These are phyloP conservation scores for Notodonta dromedarius DNA, from an alignment of 2,888 invertebrate genomes.

Conservation along the genomic window DNA sequence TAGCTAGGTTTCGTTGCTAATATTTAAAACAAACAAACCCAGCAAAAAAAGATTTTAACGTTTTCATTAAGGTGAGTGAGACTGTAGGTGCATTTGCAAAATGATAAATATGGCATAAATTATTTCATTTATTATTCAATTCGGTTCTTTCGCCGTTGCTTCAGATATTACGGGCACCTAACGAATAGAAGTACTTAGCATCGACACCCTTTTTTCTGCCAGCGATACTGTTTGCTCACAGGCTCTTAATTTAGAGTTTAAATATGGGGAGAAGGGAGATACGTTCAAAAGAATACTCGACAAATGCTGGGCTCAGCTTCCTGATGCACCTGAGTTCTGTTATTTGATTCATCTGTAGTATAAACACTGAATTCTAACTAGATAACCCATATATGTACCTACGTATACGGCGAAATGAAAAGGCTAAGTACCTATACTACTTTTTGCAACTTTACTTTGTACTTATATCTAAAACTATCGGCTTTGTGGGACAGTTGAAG, in stretches of 20 bases:
- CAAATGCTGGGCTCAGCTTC: constrained; percentile 63
- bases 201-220: constrained; percentile 74
- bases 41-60: constrained; percentile 62
- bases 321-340: constrained; percentile 57
- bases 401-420: too few relatives aligned
- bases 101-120: constrained; percentile 85
- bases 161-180: constrained; percentile 63
- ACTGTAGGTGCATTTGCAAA: constrained; percentile 79
- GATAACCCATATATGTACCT: too few relatives aligned
- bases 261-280: constrained; percentile 70
- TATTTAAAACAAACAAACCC: constrained; percentile 33
- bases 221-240: constrained; percentile 77
- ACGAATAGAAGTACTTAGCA: constrained; percentile 68
- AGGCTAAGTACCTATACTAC: too few relatives aligned
- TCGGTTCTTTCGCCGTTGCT: constrained; percentile 76
- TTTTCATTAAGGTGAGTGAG: constrained; percentile 83
- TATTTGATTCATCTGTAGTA: constrained; percentile 1
- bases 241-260: constrained; percentile 80
- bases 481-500: too few relatives aligned
- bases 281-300: constrained; percentile 71
- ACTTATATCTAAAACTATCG: too few relatives aligned
- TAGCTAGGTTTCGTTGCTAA: constrained; percentile 3
- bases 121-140: constrained; percentile 85
- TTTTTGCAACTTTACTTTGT: too few relatives aligned
- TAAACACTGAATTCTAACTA: too few relatives aligned